Evolutionary conservation across 2,113 vertebrate species (phyloP).

Genomic region (Rhadina sibilatrix): DNA sequence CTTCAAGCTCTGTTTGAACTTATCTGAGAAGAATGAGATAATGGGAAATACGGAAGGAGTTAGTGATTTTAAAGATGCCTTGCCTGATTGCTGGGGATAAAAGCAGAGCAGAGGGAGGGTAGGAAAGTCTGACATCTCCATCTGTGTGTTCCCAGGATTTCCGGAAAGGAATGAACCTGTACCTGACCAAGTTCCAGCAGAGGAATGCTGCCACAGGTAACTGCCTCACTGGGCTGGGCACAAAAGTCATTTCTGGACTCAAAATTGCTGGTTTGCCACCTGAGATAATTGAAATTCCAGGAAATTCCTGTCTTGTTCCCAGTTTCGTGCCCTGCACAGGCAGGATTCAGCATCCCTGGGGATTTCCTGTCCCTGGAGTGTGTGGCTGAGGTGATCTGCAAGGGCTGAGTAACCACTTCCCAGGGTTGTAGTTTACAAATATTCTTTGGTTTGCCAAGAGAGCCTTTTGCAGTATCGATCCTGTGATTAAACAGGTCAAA

Average conservation of each 20-base stretch:
- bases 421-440: background rate
- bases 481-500: background rate
- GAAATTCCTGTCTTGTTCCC: background rate
- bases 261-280: background rate
- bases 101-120: background rate
- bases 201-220: conserved; percentile 97
- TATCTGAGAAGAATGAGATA: background rate
- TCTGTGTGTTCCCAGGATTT: conserved; percentile 85
- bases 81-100: background rate
- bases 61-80: no score
- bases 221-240: conserved; percentile 32
- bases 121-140: background rate
- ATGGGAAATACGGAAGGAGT: background rate
- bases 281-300: background rate
- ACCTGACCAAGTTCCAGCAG: conserved; percentile 94
- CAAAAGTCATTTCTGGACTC: background rate
- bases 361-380: background rate
- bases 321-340: background rate
- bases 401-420: background rate
- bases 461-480: background rate
- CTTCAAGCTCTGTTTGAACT: background rate
- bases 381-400: background rate
- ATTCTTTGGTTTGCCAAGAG: background rate
- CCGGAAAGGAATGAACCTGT: conserved; percentile 97
- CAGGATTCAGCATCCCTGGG: background rate